Base-by-base conservation (phyloP, 2,888 invertebrate genomes). In the Orthosia incerta region DNA sequence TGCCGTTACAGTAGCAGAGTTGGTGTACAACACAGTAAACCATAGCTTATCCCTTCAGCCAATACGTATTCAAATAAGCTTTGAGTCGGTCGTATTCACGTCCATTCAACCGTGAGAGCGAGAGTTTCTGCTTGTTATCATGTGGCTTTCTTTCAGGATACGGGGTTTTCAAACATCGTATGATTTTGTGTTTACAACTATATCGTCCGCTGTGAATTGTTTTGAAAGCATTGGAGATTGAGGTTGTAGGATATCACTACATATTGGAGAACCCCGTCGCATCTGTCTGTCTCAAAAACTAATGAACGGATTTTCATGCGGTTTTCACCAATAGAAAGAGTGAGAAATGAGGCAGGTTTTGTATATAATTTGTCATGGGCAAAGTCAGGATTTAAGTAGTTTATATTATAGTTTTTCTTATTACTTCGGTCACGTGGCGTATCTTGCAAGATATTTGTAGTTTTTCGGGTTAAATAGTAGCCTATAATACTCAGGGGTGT, bases 61-160 rank as follows among this genome's bases (percentile, higher is more conserved):
- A 65, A 48, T 50, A 76, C 81, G 12, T 67, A 63, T 76, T 64
- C 79, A 72, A 71, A 79, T 76, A 79, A 59, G 79, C 53, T 64
- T 64, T 65, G 61, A 78, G 55, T 51, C 45, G 63, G 48, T 45
- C 50, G 56, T 65, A 61, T 79, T 73, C 61, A 55, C 57, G 56
- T 51, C 23, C 26, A 53, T 77, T 76, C 68, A 68, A 12, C 13
- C 61, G 31, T 16, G 55, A 31, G 53, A 76, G 50, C 55, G 45
- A 51, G 61, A 55, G 61, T 68, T 68, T 61, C 61, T 68, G 45
- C 53, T 65, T 60, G 60, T 55, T 75, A 46, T 68, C 50, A 9
- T 75, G 75, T 75, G 74, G 74, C 51, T 74, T 74, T 64, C 73
- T 64, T 74, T 59, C 31, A 57, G 51, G 7, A 59, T 59, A n/a